A percentile compares a stretch with the other conserved stretches of the same genome.
These are phyloP conservation scores for Formicarius rufipectus DNA, from an alignment of 2,113 vertebrate species.

Conservation along the genomic window DNA sequence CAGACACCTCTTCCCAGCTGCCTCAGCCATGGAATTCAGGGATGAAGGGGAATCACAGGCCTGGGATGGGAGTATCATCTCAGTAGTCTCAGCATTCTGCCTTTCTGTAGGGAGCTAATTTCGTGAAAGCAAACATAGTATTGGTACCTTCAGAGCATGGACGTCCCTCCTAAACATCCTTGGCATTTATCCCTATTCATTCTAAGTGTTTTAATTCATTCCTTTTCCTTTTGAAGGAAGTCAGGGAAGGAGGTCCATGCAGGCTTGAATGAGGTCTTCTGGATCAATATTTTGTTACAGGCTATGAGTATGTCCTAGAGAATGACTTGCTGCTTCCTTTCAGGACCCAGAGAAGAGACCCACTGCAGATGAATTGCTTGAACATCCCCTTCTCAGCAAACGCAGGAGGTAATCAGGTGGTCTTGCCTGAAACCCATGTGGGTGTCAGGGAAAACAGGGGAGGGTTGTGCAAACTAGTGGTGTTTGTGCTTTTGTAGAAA, in stretches of 20 bases:
- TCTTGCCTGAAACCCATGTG: neutral
- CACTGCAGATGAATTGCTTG: conserved; percentile 88
- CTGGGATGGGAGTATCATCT: neutral
- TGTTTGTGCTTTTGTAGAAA: neutral
- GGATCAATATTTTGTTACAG: neutral
- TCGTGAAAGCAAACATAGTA: neutral
- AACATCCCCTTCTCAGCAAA: conserved; percentile 83
- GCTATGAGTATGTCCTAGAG: conserved; percentile 6
- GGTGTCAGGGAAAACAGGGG: neutral
- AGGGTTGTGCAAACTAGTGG: neutral
- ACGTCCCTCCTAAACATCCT: neutral
- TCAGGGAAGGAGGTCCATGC: neutral
- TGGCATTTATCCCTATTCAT: neutral
- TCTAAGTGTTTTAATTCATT: neutral
- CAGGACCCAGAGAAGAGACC: conserved; percentile 95
- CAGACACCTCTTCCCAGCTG: neutral
- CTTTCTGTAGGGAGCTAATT: neutral
- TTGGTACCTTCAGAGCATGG: neutral
- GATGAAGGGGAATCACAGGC: neutral
- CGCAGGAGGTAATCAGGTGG: conserved; percentile 79
- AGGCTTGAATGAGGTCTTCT: neutral
- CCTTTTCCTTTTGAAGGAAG: neutral
- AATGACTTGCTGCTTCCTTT: conserved; percentile 32
- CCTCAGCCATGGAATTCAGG: neutral
- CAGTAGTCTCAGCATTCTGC: neutral